These are phyloP conservation scores for Halcyon malimbica DNA, from an alignment of 2,113 vertebrate species.

Conservation along the genomic window DNA sequence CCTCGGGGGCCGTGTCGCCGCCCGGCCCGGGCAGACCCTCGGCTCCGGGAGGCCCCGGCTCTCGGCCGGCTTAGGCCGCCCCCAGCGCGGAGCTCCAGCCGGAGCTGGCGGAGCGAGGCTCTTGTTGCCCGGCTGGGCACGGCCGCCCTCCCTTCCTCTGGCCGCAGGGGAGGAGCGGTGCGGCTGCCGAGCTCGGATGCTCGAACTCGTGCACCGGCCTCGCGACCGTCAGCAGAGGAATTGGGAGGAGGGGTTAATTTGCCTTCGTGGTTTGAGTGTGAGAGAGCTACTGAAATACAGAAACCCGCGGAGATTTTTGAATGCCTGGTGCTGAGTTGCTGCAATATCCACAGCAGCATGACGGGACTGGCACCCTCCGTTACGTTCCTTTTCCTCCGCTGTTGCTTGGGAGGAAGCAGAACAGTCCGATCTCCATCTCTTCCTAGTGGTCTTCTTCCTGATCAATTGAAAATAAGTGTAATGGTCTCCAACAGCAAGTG, in stretches of 20 bases:
- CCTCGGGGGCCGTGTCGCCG: no score
- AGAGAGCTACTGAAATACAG: not conserved
- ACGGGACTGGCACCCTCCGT: fast-evolving
- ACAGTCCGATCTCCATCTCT: no score
- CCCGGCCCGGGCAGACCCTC: no score
- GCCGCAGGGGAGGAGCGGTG: no score
- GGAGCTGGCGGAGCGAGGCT: no score
- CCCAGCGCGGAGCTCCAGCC: not conserved
- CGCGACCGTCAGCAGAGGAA: fast-evolving
- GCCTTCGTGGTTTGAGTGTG: not conserved
- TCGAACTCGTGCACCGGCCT: fast-evolving
- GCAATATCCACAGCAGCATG: not conserved
- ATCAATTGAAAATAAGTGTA: not conserved
- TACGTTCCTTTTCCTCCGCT: not conserved
- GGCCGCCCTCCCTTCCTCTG: no score
- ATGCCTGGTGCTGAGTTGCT: not conserved
- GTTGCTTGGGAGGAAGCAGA: not conserved
- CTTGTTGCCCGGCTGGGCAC: no score
- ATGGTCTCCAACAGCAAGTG: not conserved
- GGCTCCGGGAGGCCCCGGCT: fast-evolving
- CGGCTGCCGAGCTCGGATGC: not conserved
- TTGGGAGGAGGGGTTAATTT: fast-evolving
- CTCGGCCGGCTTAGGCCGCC: not conserved
- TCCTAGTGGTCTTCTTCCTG: not conserved
- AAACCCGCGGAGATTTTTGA: not conserved